Base-by-base conservation (phyloP, 2,113 vertebrate species). In the Petromus typicus region DNA sequence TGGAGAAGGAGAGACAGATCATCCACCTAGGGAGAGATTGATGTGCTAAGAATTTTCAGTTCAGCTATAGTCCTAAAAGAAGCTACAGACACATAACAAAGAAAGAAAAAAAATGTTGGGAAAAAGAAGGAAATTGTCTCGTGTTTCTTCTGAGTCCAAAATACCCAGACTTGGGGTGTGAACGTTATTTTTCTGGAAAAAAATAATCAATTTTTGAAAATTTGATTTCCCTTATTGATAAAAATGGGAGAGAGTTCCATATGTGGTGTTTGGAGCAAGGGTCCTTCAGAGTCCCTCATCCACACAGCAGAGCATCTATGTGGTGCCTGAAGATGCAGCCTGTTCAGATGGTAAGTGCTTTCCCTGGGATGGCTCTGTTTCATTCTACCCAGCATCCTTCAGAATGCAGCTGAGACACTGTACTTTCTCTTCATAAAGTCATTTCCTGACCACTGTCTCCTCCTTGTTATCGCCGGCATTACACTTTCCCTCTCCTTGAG, bases 361-460 rank as follows among this genome's bases (percentile, higher is more conserved):
- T 78, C 37, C 59, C 30, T 69, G 4, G 43, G n/a, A 43, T 14
- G 17, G 71, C 76, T 93, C 22, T 45, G 22, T 91, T 85, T 78
- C 37, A 69, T 79, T 59, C 69, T 61, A 66, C 59, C 67, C 54
- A 63, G 18, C 30, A 76, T 25, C 37, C 34, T 84, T 86, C 54
- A 54, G 86, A 87, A 43, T 18, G 10, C 85, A 82, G 93, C 79
- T 75, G 95, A 76, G 59, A 61, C 63, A 23, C 92, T 54, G 91
- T 83, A 56, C 23, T 84, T 86, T 63, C 94, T 88, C 81, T 57
- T 95, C 88, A 89, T 89, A 78, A 59, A 61, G 64, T 23, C 81
- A 78, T 79, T 93, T 93, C 64, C 69, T 75, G 82, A 91, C 45
- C 51, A 66, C 20, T 32, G 3, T 67, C 32, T 67, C 43, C 63